These are phyloP conservation scores for Actias luna DNA, from an alignment of 2,888 invertebrate genomes.

Conservation along the genomic window DNA sequence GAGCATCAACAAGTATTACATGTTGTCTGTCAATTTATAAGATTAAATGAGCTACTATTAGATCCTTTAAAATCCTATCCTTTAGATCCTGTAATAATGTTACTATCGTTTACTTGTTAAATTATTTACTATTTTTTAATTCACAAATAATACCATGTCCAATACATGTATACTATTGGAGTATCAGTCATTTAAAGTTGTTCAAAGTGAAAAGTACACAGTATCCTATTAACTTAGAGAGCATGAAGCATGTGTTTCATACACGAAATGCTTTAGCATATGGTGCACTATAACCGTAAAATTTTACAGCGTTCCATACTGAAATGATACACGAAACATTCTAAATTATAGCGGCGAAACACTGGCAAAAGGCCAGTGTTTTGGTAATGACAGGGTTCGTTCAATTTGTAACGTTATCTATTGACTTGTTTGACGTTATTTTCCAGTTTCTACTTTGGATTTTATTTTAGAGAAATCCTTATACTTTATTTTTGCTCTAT, in stretches of 20 bases:
- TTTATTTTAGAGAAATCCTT: background rate
- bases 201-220: background rate
- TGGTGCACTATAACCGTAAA: constrained; percentile 75
- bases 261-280: constrained; percentile 40
- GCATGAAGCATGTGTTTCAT: constrained; percentile 13
- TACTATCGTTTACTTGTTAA: too few species aligned
- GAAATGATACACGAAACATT: constrained; percentile 81
- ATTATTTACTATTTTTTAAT: too few species aligned
- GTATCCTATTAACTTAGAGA: background rate
- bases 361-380: constrained; percentile 68
- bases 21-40: too few species aligned
- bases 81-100: too few species aligned
- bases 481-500: background rate
- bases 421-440: constrained; percentile 18
- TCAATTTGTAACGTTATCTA: constrained; percentile 67
- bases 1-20: too few species aligned
- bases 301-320: constrained; percentile 78
- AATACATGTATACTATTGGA: background rate
- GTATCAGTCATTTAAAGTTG: background rate
- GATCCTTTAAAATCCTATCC: too few species aligned
- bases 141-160: too few species aligned
- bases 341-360: constrained; percentile 70
- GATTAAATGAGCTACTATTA: too few species aligned
- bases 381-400: constrained; percentile 69
- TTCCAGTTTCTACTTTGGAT: constrained; percentile 9